A percentile compares a stretch with the other conserved stretches of the same genome.
phyloP scores from a whole-genome alignment of 2,797 vertebrate genomes.

The Pseudocheirus occidentalis region DNA sequence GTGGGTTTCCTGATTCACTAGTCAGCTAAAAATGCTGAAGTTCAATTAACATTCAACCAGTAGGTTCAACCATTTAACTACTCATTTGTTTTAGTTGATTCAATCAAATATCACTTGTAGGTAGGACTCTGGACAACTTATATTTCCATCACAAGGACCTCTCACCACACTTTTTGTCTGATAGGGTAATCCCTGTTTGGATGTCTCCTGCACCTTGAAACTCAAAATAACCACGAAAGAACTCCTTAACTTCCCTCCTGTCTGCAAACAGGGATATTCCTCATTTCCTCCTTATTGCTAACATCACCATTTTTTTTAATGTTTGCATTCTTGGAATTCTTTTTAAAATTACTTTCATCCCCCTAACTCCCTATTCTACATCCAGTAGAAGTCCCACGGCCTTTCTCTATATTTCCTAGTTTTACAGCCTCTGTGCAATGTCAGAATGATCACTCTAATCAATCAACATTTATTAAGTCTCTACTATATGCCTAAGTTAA shows the following conservation, averaged over 20 bases:
- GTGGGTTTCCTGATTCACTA: not conserved
- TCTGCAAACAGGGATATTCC: not conserved
- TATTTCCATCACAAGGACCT: not conserved
- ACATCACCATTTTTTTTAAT: not conserved
- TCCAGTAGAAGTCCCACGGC: not conserved
- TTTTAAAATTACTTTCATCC: slow-evolving; percentile 12
- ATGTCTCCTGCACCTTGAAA: not conserved
- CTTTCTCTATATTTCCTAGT: not conserved
- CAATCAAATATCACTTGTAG: not conserved
- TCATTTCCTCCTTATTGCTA: slow-evolving; percentile 6
- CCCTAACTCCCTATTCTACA: not conserved
- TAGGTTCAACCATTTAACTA: not conserved
- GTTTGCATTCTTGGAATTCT: not conserved
- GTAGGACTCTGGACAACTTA: not conserved
- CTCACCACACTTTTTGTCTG: not conserved
- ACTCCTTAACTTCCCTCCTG: not conserved
- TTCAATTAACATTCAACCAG: too few species aligned
- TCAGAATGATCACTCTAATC: slow-evolving; percentile 19
- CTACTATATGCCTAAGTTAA: not conserved
- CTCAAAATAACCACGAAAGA: not conserved
- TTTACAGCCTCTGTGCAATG: not conserved
- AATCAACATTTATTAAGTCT: not conserved
- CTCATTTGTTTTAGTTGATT: not conserved
- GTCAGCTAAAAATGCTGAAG: not conserved
- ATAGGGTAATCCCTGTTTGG: not conserved